Percentiles rank a stretch among this genome's conserved stretches.
Evolutionary conservation across 2,888 invertebrate genomes (phyloP).

Genomic region (Cerceris rybyensis): DNA sequence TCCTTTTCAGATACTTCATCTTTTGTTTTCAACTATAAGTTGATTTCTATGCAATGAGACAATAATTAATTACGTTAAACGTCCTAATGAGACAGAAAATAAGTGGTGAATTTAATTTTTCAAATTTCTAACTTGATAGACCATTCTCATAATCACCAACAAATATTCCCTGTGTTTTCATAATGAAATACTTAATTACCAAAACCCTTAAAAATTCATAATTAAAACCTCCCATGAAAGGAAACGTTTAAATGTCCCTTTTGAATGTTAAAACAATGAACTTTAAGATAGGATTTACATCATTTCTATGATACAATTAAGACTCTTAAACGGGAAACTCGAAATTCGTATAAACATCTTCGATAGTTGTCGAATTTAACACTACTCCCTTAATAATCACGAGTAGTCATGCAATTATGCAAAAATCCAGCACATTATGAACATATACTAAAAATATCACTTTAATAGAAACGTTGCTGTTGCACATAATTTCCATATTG

Average conservation of each 20-base stretch:
- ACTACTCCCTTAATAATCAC: constrained; percentile 29
- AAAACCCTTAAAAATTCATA: no score
- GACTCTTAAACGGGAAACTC: constrained; percentile 27
- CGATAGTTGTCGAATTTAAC: not conserved
- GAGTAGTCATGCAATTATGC: constrained; percentile 22
- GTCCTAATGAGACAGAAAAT: no score
- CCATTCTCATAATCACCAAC: no score
- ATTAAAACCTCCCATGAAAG: no score
- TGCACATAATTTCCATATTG: constrained; percentile 76
- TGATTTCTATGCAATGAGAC: no score
- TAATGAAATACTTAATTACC: no score
- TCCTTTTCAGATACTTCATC: no score
- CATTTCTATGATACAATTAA: constrained; percentile 27
- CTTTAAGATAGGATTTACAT: constrained; percentile 12
- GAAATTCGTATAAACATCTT: constrained; percentile 7
- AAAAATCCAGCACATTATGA: constrained; percentile 8
- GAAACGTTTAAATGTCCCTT: not conserved
- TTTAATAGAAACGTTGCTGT: constrained; percentile 78
- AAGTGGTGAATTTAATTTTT: no score
- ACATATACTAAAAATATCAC: constrained; percentile 8
- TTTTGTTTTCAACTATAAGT: no score
- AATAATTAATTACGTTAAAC: no score
- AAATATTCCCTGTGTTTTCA: no score
- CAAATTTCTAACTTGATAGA: no score
- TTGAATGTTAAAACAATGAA: not conserved